Conservation (phyloP, 92 coral and sea anemone genomes). For the Parazoanthus darwini region DNA sequence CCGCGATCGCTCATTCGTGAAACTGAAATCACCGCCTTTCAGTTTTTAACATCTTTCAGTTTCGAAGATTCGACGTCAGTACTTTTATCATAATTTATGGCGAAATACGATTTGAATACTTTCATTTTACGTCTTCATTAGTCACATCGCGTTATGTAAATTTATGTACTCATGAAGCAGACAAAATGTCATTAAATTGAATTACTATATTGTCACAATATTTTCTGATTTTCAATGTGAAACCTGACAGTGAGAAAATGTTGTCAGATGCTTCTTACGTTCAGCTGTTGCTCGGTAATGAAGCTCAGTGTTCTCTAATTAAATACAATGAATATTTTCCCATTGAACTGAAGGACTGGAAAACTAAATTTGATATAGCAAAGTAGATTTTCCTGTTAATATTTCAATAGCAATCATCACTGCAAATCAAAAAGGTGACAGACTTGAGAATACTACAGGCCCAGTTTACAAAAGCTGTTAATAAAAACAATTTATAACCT, state of each 20-base stretch:
- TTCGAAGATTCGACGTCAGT: not conserved
- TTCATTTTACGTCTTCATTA: not conserved
- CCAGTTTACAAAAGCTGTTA: too few species aligned
- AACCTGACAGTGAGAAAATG: not conserved
- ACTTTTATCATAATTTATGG: not conserved
- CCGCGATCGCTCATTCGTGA: not conserved
- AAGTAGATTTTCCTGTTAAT: too few species aligned
- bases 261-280: not conserved
- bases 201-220: not conserved
- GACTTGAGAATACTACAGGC: too few species aligned
- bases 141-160: not conserved
- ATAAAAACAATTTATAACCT: too few species aligned
- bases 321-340: too few species aligned
- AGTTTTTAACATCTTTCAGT: constrained; percentile 8
- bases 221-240: not conserved
- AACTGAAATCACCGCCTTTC: constrained; percentile 16
- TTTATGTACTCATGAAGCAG: not conserved
- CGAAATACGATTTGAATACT: not conserved
- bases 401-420: too few species aligned
- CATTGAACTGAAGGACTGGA: too few species aligned
- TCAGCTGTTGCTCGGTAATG: not conserved
- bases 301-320: not conserved
- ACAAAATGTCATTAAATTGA: not conserved
- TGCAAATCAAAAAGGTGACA: too few species aligned
- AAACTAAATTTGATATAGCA: too few species aligned